These are phyloP conservation scores for Characodon lateralis DNA, from an alignment of 2,797 vertebrate species.

Conservation along the genomic window DNA sequence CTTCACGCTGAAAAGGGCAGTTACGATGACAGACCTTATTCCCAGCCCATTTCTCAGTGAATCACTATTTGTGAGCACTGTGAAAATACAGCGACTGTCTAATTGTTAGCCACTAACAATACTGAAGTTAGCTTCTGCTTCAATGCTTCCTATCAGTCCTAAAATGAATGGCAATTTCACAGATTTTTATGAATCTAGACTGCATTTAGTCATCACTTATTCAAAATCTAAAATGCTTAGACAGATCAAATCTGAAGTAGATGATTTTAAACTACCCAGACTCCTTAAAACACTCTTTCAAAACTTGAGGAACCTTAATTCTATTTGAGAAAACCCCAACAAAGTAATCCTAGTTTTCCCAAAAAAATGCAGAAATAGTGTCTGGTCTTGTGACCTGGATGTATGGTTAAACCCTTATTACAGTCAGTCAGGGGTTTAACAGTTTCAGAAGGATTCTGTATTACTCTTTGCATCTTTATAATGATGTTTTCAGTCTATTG, in stretches of 20 bases:
- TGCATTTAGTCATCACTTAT: not conserved
- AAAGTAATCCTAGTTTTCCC: not conserved
- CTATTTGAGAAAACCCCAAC: not conserved
- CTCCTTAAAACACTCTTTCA: not conserved
- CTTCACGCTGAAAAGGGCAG: not conserved
- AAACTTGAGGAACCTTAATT: not conserved
- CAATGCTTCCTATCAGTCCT: not conserved
- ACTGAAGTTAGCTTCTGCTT: not conserved
- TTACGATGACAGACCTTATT: not conserved
- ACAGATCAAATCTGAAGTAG: not conserved
- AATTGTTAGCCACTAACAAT: not conserved
- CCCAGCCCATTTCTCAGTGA: not conserved
- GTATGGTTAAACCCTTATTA: not conserved
- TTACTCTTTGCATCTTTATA: slow-evolving; percentile 25
- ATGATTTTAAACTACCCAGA: not conserved
- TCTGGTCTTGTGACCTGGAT: not conserved
- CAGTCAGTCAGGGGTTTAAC: too few species aligned
- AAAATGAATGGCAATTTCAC: not conserved
- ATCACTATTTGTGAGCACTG: too few species aligned
- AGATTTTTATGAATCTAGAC: not conserved
- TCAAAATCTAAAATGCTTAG: not conserved
- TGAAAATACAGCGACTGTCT: not conserved
- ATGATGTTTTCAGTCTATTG: slow-evolving; percentile 13
- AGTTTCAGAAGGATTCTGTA: slow-evolving; percentile 10
- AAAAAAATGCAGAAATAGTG: not conserved